Conservation (phyloP, 2,113 vertebrate species). For the Peromyscus californicus region DNA sequence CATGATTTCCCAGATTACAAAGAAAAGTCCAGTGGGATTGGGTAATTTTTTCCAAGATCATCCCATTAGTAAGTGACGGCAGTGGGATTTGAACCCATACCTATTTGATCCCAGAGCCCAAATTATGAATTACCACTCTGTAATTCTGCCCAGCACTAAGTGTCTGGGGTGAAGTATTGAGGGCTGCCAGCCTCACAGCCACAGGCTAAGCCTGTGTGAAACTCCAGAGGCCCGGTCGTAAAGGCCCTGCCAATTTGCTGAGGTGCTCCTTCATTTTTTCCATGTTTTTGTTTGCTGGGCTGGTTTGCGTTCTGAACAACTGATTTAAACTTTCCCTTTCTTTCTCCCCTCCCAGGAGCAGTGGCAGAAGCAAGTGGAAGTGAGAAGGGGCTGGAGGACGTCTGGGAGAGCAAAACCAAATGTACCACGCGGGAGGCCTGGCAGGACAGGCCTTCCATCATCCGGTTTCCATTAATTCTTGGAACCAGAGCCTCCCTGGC, state of each 20-base stretch:
- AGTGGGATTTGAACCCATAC: neutral
- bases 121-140: neutral
- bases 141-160: slow-evolving; percentile 20
- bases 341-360: neutral
- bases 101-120: neutral
- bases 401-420: neutral
- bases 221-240: neutral
- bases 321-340: slow-evolving; percentile 44
- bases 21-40: neutral
- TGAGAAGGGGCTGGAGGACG: slow-evolving; percentile 11
- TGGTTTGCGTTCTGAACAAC: slow-evolving; percentile 34
- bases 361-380: neutral
- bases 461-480: slow-evolving; percentile 54
- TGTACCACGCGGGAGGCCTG: neutral
- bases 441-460: neutral
- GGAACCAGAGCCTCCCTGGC: slow-evolving; percentile 40
- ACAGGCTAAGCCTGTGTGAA: neutral
- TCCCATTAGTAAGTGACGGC: neutral
- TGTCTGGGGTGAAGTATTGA: neutral
- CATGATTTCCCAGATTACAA: neutral
- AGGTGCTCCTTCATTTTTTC: neutral
- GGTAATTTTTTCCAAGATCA: neutral
- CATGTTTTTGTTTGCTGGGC: slow-evolving; percentile 26
- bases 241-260: neutral
- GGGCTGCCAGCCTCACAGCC: neutral